Base-by-base conservation (phyloP, 2,888 invertebrate genomes). In the Caenorhabditis sp. region DNA sequence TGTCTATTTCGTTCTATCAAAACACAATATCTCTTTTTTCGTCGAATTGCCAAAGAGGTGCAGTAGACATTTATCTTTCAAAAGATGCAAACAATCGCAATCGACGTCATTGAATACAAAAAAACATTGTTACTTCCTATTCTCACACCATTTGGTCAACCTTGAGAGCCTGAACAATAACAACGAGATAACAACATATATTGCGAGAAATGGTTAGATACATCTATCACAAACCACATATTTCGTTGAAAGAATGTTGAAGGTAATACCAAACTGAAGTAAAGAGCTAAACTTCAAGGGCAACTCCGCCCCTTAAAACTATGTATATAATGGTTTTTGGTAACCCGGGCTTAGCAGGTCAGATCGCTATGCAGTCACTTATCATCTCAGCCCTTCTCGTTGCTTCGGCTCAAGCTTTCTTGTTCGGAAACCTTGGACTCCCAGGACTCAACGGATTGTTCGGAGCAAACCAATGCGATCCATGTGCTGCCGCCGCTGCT, bases 391-490 rank as follows among this genome's bases (percentile, higher is more conserved):
- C 72, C 17, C 53, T 78, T 5, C 26, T 64, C n/a, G 63, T 70
- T 38, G 54, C 64, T 52, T 70, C 74, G 5, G 27, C 76, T 38
- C 60, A 76, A 14, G 78, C 71, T 26, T 73, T 72, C 63, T 66
- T 78, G 59, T 76, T 76, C 68, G 76, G 68, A 14, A 26, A 57
- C 21, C 57, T 57, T 27, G 57, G 72, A 31, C 72, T 65, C 49
- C 63, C 64, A 59, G 72, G 72, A 61, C 65, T 73, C 14, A 58
- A 58, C 10, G 26, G 43, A 14, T 59, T 70, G 14, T 72, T 69
- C 61, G 77, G 75, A 38, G 66, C 66, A 38, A 67, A 69, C 52
- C 70, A 54, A 61, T 73, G 75, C 43, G 74, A 74, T 54, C 70
- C 70, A 66, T 70, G 69, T n/a, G 75, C 75, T 38, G 70, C 52